Evolutionary conservation across 1,140 invertebrate species (phyloP), one percentile per base, ranked within the genome.

Genomic region (Eriocheir sinensis): DNA sequence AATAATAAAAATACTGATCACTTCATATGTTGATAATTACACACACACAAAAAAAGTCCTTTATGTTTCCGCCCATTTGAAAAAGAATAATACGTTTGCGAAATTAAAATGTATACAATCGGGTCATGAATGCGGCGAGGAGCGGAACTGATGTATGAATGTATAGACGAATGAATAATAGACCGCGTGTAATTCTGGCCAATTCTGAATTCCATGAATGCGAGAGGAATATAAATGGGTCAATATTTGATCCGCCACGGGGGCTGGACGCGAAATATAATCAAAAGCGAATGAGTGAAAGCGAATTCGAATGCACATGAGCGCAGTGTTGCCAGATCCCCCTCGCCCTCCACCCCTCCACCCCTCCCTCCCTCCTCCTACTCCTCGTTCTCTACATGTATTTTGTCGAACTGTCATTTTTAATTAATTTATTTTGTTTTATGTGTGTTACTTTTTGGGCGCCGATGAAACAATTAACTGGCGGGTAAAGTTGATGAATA

Each of bases 131-230:
- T n/a, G n/a, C n/a, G n/a, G n/a, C n/a, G n/a, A n/a, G n/a, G n/a
- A n/a, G n/a, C n/a, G n/a, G n/a, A 72, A 72, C n/a, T 72, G 60
- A 72, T n/a, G n/a, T 72, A 72, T 72, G 60, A 72, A 72, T n/a
- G 60, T n/a, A 72, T n/a, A 72, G 60, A 12, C 21, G n/a, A 21
- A 72, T 72, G n/a, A 27, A 72, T 8, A 72, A 72, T n/a, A n/a
- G 21, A n/a, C 60, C 12, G n/a, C 8, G 60, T 72, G 60, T 72
- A 72, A 72, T 72, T 27, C 27, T 21, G 21, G 6, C 60, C 27
- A 4, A 72, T 72, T 27, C 60, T 72, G 60, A 72, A 72, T 72
- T 21, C 60, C 3, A n/a, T 72, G 21, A 72, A 72, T 72, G 60
- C 60, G 6, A 4, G 12, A n/a, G 21, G 17, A 72, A 72, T 72